Base-by-base conservation (phyloP, 2,888 invertebrate genomes). In the Papilio protenor region DNA sequence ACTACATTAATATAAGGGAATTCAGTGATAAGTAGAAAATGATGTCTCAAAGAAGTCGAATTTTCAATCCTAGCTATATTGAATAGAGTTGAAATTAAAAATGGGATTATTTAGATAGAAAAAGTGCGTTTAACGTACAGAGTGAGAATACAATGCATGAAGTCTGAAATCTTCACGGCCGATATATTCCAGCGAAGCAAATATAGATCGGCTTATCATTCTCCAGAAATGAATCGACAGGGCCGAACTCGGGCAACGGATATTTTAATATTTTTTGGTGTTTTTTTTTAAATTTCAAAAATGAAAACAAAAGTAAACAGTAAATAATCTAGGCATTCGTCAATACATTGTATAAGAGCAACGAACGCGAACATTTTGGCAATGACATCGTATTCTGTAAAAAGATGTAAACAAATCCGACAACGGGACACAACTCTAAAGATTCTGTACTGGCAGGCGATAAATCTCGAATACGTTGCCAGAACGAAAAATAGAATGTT, bases 141-240 rank as follows among this genome's bases (percentile, higher is more conserved):
- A 55, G 45, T 55, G 57, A 18, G 52, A 23, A 21, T 52, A 71
- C 71, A 74, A 49, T 76, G 64, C 77, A 82, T 82, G 80, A 82
- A 78, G 78, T 79, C 78, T 79, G 77, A 80, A 82, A 77, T 78
- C 79, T 81, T 80, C 74, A 79, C 80, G 81, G 79, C 73, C 84
- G 82, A 82, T 82, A 83, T 82, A 83, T 81, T 85, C 83, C 83
- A 86, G 83, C 77, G 81, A 74, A 82, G 83, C 89, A 85, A 87
- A 93, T 93, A 92, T 92, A 93, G 89, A 87, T 52, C 86, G 80
- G 85, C 89, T 90, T 92, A 93, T 93, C 92, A 91, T 91, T 90
- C 90, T 88, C 91, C 92, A 91, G 90, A 90, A 89, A 87, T 88
- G 90, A 84, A 87, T 84, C 81, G 82, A 83, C 94, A 92, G 94